phyloP scores from a whole-genome alignment of 2,888 invertebrate species.

The Epirrhoe alternata region DNA sequence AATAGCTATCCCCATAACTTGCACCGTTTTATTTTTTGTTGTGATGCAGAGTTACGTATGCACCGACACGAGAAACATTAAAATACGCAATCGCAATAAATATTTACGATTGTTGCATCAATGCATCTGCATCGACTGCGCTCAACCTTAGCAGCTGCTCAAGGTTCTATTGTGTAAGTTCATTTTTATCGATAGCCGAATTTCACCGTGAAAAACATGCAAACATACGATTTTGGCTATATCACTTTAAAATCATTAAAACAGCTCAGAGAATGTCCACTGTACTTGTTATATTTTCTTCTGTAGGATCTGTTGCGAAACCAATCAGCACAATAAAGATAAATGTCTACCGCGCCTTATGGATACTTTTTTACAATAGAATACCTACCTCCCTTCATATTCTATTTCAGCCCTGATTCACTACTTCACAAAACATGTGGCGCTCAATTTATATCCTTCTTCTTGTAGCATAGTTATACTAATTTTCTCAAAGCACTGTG shows the following conservation, averaged over 20 bases:
- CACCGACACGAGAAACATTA: slow-evolving; percentile 23
- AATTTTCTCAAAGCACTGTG: too few species aligned
- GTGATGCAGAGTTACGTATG: not conserved
- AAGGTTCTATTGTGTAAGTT: not conserved
- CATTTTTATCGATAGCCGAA: not conserved
- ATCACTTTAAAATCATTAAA: not conserved
- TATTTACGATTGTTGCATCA: slow-evolving; percentile 17
- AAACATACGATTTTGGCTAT: not conserved
- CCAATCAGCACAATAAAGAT: too few species aligned
- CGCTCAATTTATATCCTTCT: too few species aligned
- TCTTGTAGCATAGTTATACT: too few species aligned
- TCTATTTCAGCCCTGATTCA: too few species aligned
- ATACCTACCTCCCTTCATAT: too few species aligned
- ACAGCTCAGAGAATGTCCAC: too few species aligned
- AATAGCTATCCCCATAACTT: not conserved
- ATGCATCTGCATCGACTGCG: not conserved
- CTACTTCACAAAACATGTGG: too few species aligned
- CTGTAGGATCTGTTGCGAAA: too few species aligned
- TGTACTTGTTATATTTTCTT: too few species aligned
- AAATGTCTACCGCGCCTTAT: too few species aligned
- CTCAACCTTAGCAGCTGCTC: not conserved
- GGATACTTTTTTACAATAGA: too few species aligned
- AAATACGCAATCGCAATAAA: slow-evolving; percentile 24
- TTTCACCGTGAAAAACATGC: not conserved
- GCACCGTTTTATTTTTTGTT: slow-evolving; percentile 7